A percentile compares a stretch with the other conserved stretches of the same genome.
phyloP scores from a whole-genome alignment of 2,888 invertebrate species.

The Lysandra bellargus region DNA sequence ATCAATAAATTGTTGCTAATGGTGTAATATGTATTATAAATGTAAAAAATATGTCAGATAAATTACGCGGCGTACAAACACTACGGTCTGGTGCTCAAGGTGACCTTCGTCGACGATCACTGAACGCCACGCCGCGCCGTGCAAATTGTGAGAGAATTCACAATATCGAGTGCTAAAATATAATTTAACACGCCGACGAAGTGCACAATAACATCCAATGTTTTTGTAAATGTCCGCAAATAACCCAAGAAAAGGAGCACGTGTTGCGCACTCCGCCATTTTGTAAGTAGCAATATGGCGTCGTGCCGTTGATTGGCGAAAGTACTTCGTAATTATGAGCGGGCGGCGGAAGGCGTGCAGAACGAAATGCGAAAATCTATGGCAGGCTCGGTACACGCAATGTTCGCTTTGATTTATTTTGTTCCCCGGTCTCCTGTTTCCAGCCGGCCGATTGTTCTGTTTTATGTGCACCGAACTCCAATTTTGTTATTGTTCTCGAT shows the following conservation, averaged over 20 bases:
- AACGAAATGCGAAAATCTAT: conserved; percentile 72
- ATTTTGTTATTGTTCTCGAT: conserved; percentile 70
- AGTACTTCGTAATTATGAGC: conserved; percentile 77
- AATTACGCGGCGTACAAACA: conserved; percentile 39
- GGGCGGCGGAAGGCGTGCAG: conserved; percentile 60
- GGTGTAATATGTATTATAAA: conserved; percentile 12
- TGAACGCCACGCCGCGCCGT: conserved; percentile 67
- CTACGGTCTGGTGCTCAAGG: conserved; percentile 65
- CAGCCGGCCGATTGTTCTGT: conserved; percentile 73
- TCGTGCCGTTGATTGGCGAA: conserved; percentile 71
- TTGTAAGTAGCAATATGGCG: conserved; percentile 80
- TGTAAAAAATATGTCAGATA: conserved; percentile 47
- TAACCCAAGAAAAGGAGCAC: conserved; percentile 70
- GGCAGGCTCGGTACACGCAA: conserved; percentile 71
- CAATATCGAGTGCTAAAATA: conserved; percentile 37
- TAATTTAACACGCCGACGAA: conserved; percentile 23
- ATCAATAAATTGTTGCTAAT: conserved; percentile 13
- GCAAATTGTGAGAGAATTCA: conserved; percentile 68
- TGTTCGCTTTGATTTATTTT: conserved; percentile 77
- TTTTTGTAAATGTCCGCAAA: conserved; percentile 49
- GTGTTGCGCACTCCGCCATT: conserved; percentile 71
- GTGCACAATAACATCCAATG: conserved; percentile 20
- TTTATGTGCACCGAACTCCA: conserved; percentile 64
- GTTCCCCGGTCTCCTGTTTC: conserved; percentile 75
- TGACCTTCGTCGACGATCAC: conserved; percentile 69